Evolutionary conservation across 2,888 invertebrate genomes (phyloP).

Genomic region (Chamaedrilus cognettii): DNA sequence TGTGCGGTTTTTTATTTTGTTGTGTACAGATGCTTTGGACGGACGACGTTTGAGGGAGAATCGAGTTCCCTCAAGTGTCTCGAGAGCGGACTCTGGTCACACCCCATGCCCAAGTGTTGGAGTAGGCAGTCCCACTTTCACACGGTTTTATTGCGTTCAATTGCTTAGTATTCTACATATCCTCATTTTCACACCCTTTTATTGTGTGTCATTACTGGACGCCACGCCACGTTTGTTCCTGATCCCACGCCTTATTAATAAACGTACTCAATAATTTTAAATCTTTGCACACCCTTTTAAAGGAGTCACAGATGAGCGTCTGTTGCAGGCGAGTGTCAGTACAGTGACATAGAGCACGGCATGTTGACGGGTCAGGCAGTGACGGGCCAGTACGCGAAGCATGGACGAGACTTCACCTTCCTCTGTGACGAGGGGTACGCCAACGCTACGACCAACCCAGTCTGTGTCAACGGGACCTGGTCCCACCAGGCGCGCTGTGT

Average conservation of each 20-base stretch:
- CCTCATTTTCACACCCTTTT: too few relatives aligned
- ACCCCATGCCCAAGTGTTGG: conserved; percentile 86
- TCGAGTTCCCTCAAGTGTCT: conserved; percentile 74
- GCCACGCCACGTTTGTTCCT: too few relatives aligned
- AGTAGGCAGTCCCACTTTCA: conserved; percentile 62
- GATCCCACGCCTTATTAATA: too few relatives aligned
- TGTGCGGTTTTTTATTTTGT: conserved; percentile 1
- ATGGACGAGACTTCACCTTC: conserved; percentile 43
- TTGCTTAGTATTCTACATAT: too few relatives aligned
- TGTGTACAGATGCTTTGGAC: conserved; percentile 33
- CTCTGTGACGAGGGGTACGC: conserved; percentile 40
- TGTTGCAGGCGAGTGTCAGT: conserved; percentile 1
- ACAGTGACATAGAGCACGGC: conserved; percentile 63
- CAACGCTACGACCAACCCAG: conserved; percentile 18
- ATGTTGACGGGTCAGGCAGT: conserved; percentile 35
- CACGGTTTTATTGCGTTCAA: too few relatives aligned
- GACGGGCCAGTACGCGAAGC: conserved; percentile 44
- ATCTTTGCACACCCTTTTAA: too few relatives aligned
- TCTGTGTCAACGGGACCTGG: conserved; percentile 14
- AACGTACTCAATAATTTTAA: too few relatives aligned
- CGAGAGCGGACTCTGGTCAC: conserved; percentile 93
- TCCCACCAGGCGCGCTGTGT: not conserved
- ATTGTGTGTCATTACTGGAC: too few relatives aligned
- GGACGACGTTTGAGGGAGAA: conserved; percentile 37
- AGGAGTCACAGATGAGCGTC: too few relatives aligned